Percentiles rank a stretch among this genome's conserved stretches.
Evolutionary conservation across 2,113 vertebrate genomes (phyloP).

Genomic region (Isurus oxyrinchus): DNA sequence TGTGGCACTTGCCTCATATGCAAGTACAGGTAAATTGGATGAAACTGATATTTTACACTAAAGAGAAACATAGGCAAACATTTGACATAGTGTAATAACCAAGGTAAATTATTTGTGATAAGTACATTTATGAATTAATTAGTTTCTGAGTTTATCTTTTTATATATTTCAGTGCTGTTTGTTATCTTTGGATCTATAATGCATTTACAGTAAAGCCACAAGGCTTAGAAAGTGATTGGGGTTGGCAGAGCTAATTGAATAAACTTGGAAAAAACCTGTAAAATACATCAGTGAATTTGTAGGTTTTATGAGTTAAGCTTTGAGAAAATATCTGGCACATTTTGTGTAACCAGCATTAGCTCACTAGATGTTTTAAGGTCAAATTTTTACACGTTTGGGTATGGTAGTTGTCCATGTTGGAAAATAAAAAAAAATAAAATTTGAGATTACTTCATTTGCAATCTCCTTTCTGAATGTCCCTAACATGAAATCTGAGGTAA

Average conservation of each 20-base stretch:
- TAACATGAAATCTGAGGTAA: background rate
- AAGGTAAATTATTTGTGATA: background rate
- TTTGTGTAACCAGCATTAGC: background rate
- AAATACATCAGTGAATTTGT: background rate
- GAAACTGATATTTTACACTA: background rate
- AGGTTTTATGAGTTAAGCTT: background rate
- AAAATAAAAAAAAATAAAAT: background rate
- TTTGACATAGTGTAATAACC: background rate
- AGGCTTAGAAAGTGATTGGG: background rate
- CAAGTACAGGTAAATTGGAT: background rate
- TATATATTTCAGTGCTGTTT: background rate
- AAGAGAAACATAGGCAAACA: background rate
- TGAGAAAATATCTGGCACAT: background rate
- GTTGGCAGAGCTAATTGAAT: background rate
- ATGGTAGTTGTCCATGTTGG: background rate
- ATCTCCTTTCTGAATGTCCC: background rate
- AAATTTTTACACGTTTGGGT: background rate
- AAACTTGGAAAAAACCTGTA: background rate
- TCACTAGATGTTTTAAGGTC: background rate
- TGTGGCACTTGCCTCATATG: background rate
- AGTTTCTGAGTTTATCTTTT: background rate
- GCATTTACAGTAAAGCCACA: background rate
- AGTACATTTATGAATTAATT: background rate
- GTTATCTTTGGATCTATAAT: background rate
- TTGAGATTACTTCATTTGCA: background rate